Percentiles rank a stretch among this genome's conserved stretches.
These are phyloP conservation scores for Notolabrus celidotus DNA, from an alignment of 2,797 vertebrate species.

Conservation along the genomic window DNA sequence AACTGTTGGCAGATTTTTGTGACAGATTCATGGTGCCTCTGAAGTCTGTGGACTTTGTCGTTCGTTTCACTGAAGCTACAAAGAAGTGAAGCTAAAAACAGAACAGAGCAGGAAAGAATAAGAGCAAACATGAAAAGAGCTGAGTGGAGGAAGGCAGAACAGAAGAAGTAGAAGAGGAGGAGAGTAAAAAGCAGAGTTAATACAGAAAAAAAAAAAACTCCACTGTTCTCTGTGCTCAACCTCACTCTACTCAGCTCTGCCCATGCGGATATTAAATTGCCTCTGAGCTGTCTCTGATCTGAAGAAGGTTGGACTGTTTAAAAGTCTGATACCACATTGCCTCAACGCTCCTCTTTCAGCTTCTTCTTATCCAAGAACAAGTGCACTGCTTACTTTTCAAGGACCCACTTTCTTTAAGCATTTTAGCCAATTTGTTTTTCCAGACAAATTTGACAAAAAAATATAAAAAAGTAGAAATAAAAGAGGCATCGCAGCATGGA, in stretches of 20 bases:
- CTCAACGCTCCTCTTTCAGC: constrained; percentile 24
- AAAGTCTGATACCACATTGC: constrained; percentile 46
- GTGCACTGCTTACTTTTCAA: constrained; percentile 18
- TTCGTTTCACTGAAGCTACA: constrained; percentile 9
- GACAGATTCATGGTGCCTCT: constrained; percentile 2
- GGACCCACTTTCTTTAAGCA: background rate
- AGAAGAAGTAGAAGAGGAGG: constrained; percentile 9
- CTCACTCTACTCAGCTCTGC: constrained; percentile 45
- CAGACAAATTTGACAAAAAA: constrained; percentile 28
- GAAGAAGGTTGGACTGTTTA: constrained; percentile 53
- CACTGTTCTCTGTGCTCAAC: constrained; percentile 43
- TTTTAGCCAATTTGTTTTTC: constrained; percentile 23
- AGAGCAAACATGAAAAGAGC: constrained; percentile 34
- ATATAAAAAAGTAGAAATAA: constrained; percentile 12
- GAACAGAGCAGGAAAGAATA: constrained; percentile 3
- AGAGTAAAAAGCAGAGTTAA: constrained; percentile 41
- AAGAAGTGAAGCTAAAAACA: constrained; percentile 36
- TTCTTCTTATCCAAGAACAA: constrained; percentile 15
- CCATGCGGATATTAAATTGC: constrained; percentile 63
- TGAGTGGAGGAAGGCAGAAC: constrained; percentile 14
- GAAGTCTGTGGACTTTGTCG: background rate
- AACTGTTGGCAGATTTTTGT: background rate
- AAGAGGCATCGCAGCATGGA: background rate
- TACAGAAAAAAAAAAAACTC: constrained; percentile 61
- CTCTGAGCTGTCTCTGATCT: constrained; percentile 66